A percentile compares a stretch with the other conserved stretches of the same genome.
These are phyloP conservation scores for Eristalinus aeneus DNA, from an alignment of 2,888 invertebrate species.

Conservation along the genomic window DNA sequence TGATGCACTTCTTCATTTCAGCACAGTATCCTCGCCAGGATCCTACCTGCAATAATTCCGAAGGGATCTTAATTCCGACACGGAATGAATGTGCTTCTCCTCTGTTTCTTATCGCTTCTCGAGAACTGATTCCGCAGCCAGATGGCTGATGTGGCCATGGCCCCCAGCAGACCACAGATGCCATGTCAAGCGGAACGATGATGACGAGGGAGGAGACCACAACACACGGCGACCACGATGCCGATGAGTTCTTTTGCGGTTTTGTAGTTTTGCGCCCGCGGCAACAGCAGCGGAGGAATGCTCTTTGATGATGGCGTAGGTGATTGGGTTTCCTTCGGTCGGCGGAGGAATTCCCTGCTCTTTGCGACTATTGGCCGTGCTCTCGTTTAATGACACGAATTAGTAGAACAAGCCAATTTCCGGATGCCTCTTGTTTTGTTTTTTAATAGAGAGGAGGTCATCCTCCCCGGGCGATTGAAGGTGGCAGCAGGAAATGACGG, in stretches of 20 bases:
- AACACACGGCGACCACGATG: conserved; percentile 9
- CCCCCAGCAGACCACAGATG: conserved; percentile 54
- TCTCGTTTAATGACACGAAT: conserved; percentile 26
- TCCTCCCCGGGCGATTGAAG: neutral
- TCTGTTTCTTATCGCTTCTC: conserved; percentile 53
- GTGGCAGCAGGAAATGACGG: neutral
- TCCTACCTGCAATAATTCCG: conserved; percentile 55
- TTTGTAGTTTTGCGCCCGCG: conserved; percentile 58
- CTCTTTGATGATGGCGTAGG: conserved; percentile 57
- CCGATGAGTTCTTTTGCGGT: conserved; percentile 61
- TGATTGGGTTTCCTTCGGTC: conserved; percentile 39
- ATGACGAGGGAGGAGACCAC: neutral
- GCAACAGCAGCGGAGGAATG: conserved; percentile 32
- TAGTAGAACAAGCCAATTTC: conserved; percentile 44
- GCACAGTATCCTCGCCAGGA: conserved; percentile 1
- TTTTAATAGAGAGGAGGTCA: conserved; percentile 12
- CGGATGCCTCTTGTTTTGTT: conserved; percentile 35
- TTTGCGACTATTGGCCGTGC: conserved; percentile 31
- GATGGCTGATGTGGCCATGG: conserved; percentile 60
- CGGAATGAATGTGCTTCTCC: conserved; percentile 22
- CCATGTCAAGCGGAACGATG: conserved; percentile 54
- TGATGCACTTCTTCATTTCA: neutral
- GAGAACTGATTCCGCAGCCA: conserved; percentile 44
- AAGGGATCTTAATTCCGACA: conserved; percentile 53
- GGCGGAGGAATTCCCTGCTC: conserved; percentile 20